Conservation (phyloP, 2,113 vertebrate species). For the Genyomyrus donnyi region DNA sequence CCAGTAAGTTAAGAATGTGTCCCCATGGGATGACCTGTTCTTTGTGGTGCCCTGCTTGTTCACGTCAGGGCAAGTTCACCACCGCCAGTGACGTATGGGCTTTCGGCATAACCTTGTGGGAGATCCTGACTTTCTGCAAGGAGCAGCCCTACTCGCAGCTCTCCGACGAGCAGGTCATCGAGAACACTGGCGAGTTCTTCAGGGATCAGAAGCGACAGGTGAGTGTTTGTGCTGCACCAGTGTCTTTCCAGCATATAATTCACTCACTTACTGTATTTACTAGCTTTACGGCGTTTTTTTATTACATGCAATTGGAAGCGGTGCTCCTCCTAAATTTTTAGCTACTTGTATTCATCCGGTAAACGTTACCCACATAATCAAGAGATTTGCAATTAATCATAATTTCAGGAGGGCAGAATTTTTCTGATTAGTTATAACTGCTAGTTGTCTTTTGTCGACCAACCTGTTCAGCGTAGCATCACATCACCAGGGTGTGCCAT, state of each 20-base stretch:
- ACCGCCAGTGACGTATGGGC: slow-evolving; percentile 98
- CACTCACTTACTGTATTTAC: not conserved
- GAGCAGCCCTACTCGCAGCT: slow-evolving; percentile 94
- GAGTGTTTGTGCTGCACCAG: slow-evolving; percentile 7
- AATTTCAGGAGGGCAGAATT: not conserved
- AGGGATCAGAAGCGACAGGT: slow-evolving; percentile 93
- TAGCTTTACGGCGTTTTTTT: not conserved
- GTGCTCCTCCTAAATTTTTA: not conserved
- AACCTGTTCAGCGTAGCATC: not conserved
- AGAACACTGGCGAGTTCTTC: slow-evolving; percentile 98
- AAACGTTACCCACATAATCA: not conserved
- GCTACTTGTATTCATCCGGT: not conserved
- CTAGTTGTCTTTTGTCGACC: not conserved
- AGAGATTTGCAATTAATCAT: not conserved
- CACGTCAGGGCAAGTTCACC: slow-evolving; percentile 88
- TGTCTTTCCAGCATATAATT: not conserved
- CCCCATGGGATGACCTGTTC: not conserved
- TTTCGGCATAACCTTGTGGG: slow-evolving; percentile 90
- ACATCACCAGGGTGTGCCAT: not conserved
- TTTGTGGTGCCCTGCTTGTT: not conserved
- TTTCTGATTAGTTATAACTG: not conserved
- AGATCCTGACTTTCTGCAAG: slow-evolving; percentile 87
- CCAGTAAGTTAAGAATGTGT: not conserved
- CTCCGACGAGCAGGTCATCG: slow-evolving; percentile 94
- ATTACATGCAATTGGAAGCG: not conserved